These are phyloP conservation scores for Cynopterus sphinx DNA, from an alignment of 2,797 vertebrate species.

Conservation along the genomic window DNA sequence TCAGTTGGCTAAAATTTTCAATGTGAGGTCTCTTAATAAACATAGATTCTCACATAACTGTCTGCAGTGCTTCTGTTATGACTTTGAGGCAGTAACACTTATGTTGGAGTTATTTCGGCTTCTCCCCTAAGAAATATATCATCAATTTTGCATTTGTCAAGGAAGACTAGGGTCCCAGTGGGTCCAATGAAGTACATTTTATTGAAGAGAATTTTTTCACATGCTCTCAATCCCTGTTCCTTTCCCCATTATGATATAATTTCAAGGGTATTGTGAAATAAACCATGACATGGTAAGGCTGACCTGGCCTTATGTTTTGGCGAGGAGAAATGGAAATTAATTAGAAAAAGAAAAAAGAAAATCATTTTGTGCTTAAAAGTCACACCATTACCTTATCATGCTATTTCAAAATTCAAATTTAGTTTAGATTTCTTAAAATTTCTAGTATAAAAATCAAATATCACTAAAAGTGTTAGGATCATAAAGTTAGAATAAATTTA, in stretches of 20 bases:
- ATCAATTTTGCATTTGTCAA: not conserved
- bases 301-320: not conserved
- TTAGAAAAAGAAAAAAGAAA: not conserved
- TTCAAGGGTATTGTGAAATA: not conserved
- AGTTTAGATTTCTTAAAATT: constrained; percentile 49
- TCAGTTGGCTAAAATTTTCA: not conserved
- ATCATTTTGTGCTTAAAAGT: not conserved
- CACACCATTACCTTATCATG: not conserved
- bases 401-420: constrained; percentile 29
- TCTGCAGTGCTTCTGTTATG: not conserved
- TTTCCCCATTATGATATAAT: not conserved
- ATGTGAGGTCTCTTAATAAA: not conserved
- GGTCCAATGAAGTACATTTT: not conserved
- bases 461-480: not conserved
- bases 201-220: not conserved
- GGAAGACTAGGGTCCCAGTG: not conserved
- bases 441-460: constrained; percentile 30
- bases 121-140: not conserved
- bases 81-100: not conserved
- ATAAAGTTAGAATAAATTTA: constrained; percentile 16
- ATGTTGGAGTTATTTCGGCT: not conserved
- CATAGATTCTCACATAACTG: not conserved
- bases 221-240: not conserved
- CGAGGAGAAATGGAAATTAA: not conserved
- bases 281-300: not conserved